phyloP scores from a whole-genome alignment of 2,113 vertebrate genomes.

The Hemiprocne comata region DNA sequence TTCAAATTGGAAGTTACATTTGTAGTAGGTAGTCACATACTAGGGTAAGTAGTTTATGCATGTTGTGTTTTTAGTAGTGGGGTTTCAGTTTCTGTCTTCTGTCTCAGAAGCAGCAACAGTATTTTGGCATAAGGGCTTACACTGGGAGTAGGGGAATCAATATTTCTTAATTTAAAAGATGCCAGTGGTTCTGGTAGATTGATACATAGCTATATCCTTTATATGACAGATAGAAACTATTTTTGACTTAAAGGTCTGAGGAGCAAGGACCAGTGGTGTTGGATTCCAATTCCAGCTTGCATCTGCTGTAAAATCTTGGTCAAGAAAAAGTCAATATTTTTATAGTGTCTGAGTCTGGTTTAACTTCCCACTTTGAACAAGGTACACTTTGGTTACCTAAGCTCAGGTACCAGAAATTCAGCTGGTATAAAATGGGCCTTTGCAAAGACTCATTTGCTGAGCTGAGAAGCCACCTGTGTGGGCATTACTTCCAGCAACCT shows the following conservation, averaged over 20 bases:
- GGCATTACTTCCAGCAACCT: neutral
- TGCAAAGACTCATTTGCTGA: neutral
- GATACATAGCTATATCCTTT: neutral
- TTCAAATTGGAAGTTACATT: conserved; percentile 30
- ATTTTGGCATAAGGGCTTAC: neutral
- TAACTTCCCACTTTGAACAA: neutral
- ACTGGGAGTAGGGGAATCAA: rapidly evolving
- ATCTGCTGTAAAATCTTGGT: neutral
- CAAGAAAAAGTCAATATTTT: neutral
- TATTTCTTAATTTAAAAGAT: neutral
- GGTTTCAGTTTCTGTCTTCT: conserved; percentile 1
- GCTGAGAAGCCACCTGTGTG: neutral
- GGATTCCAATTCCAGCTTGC: neutral
- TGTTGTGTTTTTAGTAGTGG: neutral
- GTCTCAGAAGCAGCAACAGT: neutral
- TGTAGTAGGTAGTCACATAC: neutral
- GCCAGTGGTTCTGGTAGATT: neutral
- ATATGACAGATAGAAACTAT: neutral
- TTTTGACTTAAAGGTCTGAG: neutral
- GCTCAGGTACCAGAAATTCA: neutral
- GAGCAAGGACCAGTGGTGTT: neutral
- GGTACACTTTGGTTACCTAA: neutral
- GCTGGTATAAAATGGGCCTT: neutral
- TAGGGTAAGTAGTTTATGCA: neutral
- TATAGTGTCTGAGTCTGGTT: neutral